Conservation (phyloP, 2,888 invertebrate genomes). For the Chrysina gloriosa region DNA sequence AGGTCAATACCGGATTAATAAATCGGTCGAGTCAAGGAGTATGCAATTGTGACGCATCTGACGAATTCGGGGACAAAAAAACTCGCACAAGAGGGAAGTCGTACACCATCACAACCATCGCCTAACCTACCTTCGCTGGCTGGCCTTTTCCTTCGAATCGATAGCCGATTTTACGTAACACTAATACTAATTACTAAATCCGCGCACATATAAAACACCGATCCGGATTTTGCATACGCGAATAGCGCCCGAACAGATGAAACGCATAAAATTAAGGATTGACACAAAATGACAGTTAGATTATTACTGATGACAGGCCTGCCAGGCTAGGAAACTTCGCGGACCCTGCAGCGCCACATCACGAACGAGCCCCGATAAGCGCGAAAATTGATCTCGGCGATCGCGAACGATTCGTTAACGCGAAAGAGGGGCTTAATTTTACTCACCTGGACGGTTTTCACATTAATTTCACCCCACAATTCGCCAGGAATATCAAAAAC, state of each 20-base stretch:
- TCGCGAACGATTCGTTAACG: not conserved
- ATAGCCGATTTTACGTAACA: conserved; percentile 45
- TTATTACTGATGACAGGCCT: conserved; percentile 48
- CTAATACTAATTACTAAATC: conserved; percentile 37
- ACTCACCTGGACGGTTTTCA: conserved; percentile 46
- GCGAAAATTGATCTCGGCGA: conserved; percentile 2
- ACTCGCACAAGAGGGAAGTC: conserved; percentile 52
- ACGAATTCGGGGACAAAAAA: conserved; percentile 55
- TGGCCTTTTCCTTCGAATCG: conserved; percentile 43
- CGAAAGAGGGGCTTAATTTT: conserved; percentile 3
- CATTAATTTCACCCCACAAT: conserved; percentile 48
- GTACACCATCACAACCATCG: conserved; percentile 46
- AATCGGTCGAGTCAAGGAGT: conserved; percentile 45
- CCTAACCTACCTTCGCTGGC: conserved; percentile 62
- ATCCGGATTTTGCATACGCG: conserved; percentile 23
- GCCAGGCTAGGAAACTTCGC: conserved; percentile 46
- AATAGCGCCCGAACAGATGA: conserved; percentile 32
- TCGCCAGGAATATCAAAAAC: conserved; percentile 47
- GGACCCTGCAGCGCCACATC: conserved; percentile 45
- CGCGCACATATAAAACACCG: conserved; percentile 45
- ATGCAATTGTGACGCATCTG: conserved; percentile 62
- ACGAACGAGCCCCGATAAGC: conserved; percentile 23
- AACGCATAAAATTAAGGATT: conserved; percentile 52
- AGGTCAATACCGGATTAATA: conserved; percentile 45
- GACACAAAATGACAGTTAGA: conserved; percentile 54